Base-by-base conservation (phyloP, 2,113 vertebrate genomes). In the Tragelaphus buxtoni region DNA sequence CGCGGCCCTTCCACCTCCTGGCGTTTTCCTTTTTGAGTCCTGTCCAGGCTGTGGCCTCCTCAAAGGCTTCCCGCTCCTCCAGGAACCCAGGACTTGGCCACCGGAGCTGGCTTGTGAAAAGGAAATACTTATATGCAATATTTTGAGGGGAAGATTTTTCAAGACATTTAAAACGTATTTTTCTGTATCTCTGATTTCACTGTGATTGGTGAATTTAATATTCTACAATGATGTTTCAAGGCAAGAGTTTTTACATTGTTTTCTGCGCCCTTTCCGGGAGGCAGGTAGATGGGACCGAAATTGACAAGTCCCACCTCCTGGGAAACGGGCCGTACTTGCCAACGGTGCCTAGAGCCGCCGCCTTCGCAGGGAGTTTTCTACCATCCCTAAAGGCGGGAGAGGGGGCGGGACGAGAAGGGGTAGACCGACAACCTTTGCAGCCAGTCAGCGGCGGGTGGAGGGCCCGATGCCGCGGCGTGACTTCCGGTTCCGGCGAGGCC, bases 391-490 rank as follows among this genome's bases (percentile, higher is more conserved):
- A 5, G 69, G 1, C 53, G 9, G 69, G 16, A 2, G 7, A 6
- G 6, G 60, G 32, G 95, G 88, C 32, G 94, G 91, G 58, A 11
- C 65, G 5, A 17, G 51, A 5, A 7, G 8, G 6, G 22, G 39
- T 24, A 35, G 83, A 97, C 20, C 14, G 88, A 61, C 45, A 5
- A 32, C 0, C 0, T 0, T 0, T 5, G 0, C 28, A 24, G 86
- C 97, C 97, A 95, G 26, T 95, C 28, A 9, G 82, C 1, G 51
- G 51, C 0, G 32, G 26, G 4, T 0, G 1, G 5, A 7, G 58
- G 28, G 26, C 26, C 4, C 2, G 1, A 17, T 0, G 0, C 2
- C 2, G 14, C 1, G 2, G 1, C 0, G 0, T 4, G 1, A 4
- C 0, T 96, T 97, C 90, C 82, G 86, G 9, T 45, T 76, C 93